Evolutionary conservation across 1,140 invertebrate species (phyloP), one percentile per base, ranked within the genome.

Genomic region (Meteorus sp.): DNA sequence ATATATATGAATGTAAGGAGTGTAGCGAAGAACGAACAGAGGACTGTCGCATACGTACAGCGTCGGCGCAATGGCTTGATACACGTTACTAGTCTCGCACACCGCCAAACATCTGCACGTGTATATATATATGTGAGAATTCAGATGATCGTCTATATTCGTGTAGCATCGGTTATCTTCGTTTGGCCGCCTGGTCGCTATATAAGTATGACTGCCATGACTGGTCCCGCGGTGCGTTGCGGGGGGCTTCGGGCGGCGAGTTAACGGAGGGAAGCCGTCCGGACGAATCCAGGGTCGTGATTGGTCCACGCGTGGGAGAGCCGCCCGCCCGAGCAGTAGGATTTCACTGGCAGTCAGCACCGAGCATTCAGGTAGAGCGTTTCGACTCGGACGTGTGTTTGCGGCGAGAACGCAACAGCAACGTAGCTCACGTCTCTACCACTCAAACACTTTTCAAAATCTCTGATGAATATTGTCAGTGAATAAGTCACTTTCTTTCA

Each of bases 71-170:
- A 17, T n/a, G n/a, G n/a, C n/a, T n/a, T n/a, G n/a, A n/a, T n/a
- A n/a, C n/a, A n/a, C n/a, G n/a, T n/a, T n/a, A n/a, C n/a, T n/a
- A n/a, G n/a, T n/a, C n/a, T n/a, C n/a, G n/a, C n/a, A n/a, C n/a
- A n/a, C n/a, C n/a, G n/a, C n/a, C n/a, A n/a, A n/a, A n/a, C 82
- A 83, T 77, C 78, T 27, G 80, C 82, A 60, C 83, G 81, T 50
- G 65, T 47, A 47, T 47, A 20, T 47, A 22, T 47, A 47, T 47
- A 35, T 35, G 13, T 35, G 13, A 8, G 9, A 13, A 8, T 8
- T 11, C 33, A 4, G 64, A 7, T 63, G 67, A 11, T 65, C 79
- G 33, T 82, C 78, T 59, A 61, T 68, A 47, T 50, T 70, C 72
- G 72, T 48, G 50, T 5, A 27, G 43, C 43, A 23, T 69, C 71